Percentiles rank a stretch among this genome's conserved stretches.
These are phyloP conservation scores for Capromys pilorides DNA, from an alignment of 2,797 vertebrate species.

Conservation along the genomic window DNA sequence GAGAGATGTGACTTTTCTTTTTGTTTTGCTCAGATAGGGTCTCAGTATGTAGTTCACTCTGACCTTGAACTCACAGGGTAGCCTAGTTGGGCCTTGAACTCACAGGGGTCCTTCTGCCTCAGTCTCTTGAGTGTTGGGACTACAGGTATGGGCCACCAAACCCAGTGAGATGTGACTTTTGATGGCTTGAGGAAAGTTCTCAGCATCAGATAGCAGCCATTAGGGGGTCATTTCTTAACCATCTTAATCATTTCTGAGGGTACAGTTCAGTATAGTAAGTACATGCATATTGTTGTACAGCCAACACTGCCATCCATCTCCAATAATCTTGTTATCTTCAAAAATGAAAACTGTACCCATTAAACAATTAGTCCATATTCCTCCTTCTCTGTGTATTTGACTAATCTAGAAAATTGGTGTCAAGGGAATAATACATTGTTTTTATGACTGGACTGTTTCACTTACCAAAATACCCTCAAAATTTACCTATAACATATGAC, in stretches of 20 bases:
- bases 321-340: not conserved
- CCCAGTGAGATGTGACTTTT: not conserved
- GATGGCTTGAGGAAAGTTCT: conserved; percentile 32
- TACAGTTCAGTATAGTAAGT: not conserved
- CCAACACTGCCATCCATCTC: not conserved
- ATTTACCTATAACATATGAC: not conserved
- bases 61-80: not conserved
- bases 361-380: not conserved
- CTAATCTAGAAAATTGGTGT: not conserved
- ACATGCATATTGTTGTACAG: not conserved
- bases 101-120: not conserved
- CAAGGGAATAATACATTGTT: not conserved
- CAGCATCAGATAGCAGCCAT: not conserved
- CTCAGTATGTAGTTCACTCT: not conserved
- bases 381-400: not conserved
- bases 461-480: not conserved
- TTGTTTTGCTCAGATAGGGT: not conserved
- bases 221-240: not conserved
- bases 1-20: not conserved
- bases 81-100: not conserved
- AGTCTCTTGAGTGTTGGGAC: not conserved
- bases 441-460: not conserved
- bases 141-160: not conserved
- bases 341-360: not conserved
- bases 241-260: not conserved